Evolutionary conservation across 1,140 invertebrate genomes (phyloP).

Genomic region (Drosophila ohnishii): DNA sequence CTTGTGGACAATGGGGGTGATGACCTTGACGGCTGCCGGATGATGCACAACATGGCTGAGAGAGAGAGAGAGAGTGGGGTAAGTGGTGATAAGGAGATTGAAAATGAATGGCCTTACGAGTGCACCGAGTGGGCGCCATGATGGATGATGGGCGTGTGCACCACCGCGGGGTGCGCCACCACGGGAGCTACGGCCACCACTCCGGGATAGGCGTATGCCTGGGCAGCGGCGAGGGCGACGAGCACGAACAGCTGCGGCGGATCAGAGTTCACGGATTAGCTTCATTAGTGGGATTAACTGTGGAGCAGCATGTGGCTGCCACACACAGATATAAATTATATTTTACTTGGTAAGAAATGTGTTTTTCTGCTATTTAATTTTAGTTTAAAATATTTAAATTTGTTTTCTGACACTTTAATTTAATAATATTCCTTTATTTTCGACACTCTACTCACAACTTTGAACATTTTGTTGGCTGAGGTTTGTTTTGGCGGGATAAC

Average conservation of each 20-base stretch:
- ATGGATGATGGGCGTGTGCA: constrained; percentile 70
- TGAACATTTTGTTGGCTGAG: constrained; percentile 67
- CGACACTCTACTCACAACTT: constrained; percentile 68
- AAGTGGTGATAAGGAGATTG: constrained; percentile 33
- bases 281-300: constrained; percentile 14
- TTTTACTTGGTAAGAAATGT: not conserved
- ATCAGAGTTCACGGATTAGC: constrained; percentile 30
- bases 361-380: no score
- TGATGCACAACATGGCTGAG: constrained; percentile 79
- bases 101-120: constrained; percentile 67
- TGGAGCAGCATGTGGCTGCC: constrained; percentile 8
- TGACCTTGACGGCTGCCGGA: constrained; percentile 72
- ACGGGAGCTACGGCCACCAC: constrained; percentile 84
- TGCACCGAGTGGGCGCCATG: constrained; percentile 79
- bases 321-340: not conserved
- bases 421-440: not conserved
- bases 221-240: constrained; percentile 54
- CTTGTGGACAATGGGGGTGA: constrained; percentile 70
- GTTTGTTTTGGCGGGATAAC: constrained; percentile 16
- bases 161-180: constrained; percentile 82
- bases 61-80: not conserved
- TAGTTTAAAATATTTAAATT: not conserved
- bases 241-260: constrained; percentile 63
- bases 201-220: constrained; percentile 65
- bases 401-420: not conserved